phyloP scores from a whole-genome alignment of 2,113 vertebrate species.

The Emydocephalus ijimae region DNA sequence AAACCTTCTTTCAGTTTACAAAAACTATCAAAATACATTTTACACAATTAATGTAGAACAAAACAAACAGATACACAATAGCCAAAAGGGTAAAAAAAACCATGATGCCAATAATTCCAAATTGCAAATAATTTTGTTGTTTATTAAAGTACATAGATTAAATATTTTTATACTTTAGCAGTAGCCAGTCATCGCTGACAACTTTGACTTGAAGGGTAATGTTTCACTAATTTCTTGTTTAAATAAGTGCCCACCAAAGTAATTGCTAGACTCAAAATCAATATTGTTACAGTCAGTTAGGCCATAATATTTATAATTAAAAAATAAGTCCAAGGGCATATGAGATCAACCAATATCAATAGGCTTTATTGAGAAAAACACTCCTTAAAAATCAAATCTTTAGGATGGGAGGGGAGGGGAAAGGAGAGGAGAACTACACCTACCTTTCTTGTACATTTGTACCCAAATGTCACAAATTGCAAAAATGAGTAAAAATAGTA shows the following conservation, averaged over 20 bases:
- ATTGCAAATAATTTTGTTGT: background rate
- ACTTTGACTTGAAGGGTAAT: background rate
- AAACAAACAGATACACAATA: slow-evolving; percentile 4
- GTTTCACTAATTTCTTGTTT: slow-evolving; percentile 33
- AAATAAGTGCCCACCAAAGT: slow-evolving; percentile 23
- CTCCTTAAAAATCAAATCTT: background rate
- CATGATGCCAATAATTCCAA: background rate
- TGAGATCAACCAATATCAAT: slow-evolving; percentile 16
- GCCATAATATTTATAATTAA: slow-evolving; percentile 37
- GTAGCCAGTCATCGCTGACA: background rate
- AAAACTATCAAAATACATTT: background rate
- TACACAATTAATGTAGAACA: background rate
- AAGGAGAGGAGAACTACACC: background rate
- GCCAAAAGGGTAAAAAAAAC: background rate
- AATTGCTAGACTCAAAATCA: slow-evolving; percentile 37
- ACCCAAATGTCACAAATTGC: background rate
- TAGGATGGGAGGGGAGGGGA: background rate
- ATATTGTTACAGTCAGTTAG: background rate
- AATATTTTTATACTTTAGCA: slow-evolving; percentile 27
- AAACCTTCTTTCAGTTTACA: slow-evolving; percentile 18
- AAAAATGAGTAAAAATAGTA: background rate
- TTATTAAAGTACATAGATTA: background rate
- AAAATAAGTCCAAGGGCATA: slow-evolving; percentile 1
- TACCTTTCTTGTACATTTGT: background rate
- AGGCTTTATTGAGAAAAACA: slow-evolving; percentile 8